Base-by-base conservation (phyloP, 2,888 invertebrate species). In the Ophraella communa region DNA sequence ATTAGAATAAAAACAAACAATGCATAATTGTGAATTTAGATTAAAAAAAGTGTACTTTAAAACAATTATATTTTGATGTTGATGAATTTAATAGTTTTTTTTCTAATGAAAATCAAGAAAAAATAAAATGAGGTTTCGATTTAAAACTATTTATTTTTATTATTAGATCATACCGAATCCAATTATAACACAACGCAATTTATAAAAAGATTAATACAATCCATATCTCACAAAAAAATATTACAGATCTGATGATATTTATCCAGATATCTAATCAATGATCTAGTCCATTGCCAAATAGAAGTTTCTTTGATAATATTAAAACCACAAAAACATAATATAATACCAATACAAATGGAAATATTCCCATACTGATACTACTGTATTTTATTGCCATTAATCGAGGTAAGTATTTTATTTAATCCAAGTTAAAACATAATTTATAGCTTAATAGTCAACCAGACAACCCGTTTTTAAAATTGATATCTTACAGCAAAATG, bases 341-440 rank as follows among this genome's bases (percentile, higher is more conserved):
- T 21, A 11, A 20, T 4, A 7, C 45, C n/a, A 45, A 45, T 21
- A 20, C 45, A 21, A 21, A 45, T 21, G 21, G 45, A 20, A 45
- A 45, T 45, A n/a, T n/a, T n/a, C n/a, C n/a, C n/a, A n/a, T n/a
- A n/a, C n/a, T n/a, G n/a, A n/a, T 45, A 45, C 45, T 45, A 45
- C 45, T 45, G 45, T 45, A 45, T 45, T 45, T 45, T 45, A 45
- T 45, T 20, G 45, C 20, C 21, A 11, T 18, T 45, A 21, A 45
- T 45, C 45, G n/a, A n/a, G n/a, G n/a, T n/a, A n/a, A 21, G n/a
- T 11, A 20, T n/a, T 10, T 45, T 45, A 14, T 20, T 45, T 45
- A 45, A 21, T 45, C 21, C 45, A 21, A 4, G 11, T 20, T 20
- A 45, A 45, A 45, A 45, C 45, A 21, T 21, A 45, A 45, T 45